Conservation (phyloP, 1,140 invertebrate genomes). For the Drosophila arizonae region DNA sequence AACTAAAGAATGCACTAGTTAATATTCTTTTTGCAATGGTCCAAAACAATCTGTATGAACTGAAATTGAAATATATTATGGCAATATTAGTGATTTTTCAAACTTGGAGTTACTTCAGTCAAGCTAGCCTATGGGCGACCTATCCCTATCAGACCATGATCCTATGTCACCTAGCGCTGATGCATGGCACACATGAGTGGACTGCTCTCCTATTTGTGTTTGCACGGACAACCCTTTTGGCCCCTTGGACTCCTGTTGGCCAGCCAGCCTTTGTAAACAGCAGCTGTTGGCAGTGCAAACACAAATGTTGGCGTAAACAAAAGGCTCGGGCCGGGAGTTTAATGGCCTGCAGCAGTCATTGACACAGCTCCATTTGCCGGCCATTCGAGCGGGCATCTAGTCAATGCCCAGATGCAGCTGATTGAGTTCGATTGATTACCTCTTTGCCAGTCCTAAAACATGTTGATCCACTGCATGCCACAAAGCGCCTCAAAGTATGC, state of each 20-base stretch:
- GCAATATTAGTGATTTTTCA: no score
- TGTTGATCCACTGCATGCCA: slow-evolving; percentile 4
- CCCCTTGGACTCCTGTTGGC: not conserved
- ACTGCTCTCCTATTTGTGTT: slow-evolving; percentile 15
- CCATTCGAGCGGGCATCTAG: not conserved
- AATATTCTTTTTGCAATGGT: no score
- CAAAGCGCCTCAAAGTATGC: slow-evolving; percentile 36
- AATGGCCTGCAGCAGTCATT: slow-evolving; percentile 62
- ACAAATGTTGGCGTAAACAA: slow-evolving; percentile 34
- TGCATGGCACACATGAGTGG: not conserved
- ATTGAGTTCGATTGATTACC: slow-evolving; percentile 26
- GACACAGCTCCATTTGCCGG: slow-evolving; percentile 39
- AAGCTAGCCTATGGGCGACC: not conserved
- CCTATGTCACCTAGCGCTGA: slow-evolving; percentile 15
- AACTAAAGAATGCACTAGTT: not conserved
- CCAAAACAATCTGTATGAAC: no score
- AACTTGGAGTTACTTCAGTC: no score
- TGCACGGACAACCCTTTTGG: slow-evolving; percentile 23
- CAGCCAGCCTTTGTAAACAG: slow-evolving; percentile 35
- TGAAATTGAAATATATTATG: no score
- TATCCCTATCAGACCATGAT: not conserved
- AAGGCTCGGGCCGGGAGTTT: slow-evolving; percentile 34
- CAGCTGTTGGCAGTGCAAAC: slow-evolving; percentile 24
- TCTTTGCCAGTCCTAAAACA: slow-evolving; percentile 17
- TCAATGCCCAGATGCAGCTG: slow-evolving; percentile 3